These are phyloP conservation scores for Crossocerus cetratus DNA, from an alignment of 2,888 invertebrate species.

Conservation along the genomic window DNA sequence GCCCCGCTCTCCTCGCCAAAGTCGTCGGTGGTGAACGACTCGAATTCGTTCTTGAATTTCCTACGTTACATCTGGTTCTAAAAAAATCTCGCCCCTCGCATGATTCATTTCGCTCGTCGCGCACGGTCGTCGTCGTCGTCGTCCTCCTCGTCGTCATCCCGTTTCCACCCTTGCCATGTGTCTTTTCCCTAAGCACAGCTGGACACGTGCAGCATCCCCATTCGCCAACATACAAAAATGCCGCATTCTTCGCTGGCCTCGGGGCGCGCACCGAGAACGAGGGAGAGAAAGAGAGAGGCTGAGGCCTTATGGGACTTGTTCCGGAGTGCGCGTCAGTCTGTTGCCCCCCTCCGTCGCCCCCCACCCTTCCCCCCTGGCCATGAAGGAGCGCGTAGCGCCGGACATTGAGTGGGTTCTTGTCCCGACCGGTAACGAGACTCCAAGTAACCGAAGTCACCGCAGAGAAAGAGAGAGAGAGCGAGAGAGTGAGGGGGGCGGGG, in stretches of 20 bases:
- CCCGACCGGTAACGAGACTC: conserved; percentile 62
- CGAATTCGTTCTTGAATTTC: too few relatives aligned
- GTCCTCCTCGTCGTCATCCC: conserved; percentile 20
- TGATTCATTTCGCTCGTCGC: too few relatives aligned
- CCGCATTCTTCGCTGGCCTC: background rate
- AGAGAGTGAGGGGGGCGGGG: background rate
- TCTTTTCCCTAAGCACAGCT: background rate
- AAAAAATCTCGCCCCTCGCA: too few relatives aligned
- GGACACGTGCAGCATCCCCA: too few relatives aligned
- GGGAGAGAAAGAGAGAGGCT: background rate
- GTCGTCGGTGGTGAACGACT: too few relatives aligned
- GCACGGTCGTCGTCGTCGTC: too few relatives aligned
- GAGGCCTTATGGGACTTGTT: conserved; percentile 39
- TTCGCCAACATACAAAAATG: background rate
- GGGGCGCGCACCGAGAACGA: background rate
- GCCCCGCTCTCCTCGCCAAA: too few relatives aligned
- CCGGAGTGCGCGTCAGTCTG: conserved; percentile 28
- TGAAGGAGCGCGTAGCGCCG: conserved; percentile 44
- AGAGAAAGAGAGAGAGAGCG: background rate
- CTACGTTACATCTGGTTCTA: too few relatives aligned
- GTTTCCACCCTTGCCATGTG: conserved; percentile 7
- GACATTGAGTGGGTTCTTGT: conserved; percentile 58
- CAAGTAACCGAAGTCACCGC: conserved; percentile 50
- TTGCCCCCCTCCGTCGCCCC: conserved; percentile 17
- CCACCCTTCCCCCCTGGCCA: conserved; percentile 4